Evolutionary conservation across 2,113 vertebrate genomes (phyloP), one percentile per base, ranked within the genome.

Genomic region (Empidonax alnorum): DNA sequence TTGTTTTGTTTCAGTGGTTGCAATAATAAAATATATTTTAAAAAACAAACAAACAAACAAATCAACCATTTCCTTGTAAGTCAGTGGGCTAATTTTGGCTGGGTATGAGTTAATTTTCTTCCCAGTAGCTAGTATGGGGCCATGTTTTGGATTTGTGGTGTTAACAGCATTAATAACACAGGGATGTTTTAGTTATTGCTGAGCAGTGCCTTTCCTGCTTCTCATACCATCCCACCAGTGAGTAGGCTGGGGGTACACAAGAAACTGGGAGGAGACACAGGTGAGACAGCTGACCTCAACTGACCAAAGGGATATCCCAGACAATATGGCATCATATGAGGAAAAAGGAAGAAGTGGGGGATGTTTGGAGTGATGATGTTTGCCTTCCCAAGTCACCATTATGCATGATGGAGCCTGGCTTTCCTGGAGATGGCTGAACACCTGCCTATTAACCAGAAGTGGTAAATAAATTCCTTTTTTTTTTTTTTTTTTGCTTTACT

Each of bases 311-410:
- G 10, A 41, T 41, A 47, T 47, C 4, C n/a, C 41, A 47, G 65
- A 39, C 23, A 24, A 21, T 17, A 41, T n/a, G n/a, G 15, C 15
- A 24, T 71, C 47, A 39, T 47, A n/a, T 12, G 6, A 12, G 23
- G 53, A 22, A 12, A 39, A 77, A 62, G 33, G 33, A 69, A 23
- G 28, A 69, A 86, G 14, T 17, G 24, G 27, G 44, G 27, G 31
- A 12, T 31, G 22, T 7, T 22, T 59, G 37, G 22, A 68, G 14
- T 52, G 37, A 28, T 0, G 3, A 27, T 1, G 0, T 71, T 69
- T 78, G 33, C 61, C 63, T 44, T 68, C 21, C 73, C 18, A 68
- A 59, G 33, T 12, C 14, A 27, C 22, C 7, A 12, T 62, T 17
- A n/a, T 3, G 10, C 44, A 41, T 39, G 23, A 41, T 2, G 3